phyloP scores from a whole-genome alignment of 1,140 invertebrate species.

The Paraescarpia echinospica region DNA sequence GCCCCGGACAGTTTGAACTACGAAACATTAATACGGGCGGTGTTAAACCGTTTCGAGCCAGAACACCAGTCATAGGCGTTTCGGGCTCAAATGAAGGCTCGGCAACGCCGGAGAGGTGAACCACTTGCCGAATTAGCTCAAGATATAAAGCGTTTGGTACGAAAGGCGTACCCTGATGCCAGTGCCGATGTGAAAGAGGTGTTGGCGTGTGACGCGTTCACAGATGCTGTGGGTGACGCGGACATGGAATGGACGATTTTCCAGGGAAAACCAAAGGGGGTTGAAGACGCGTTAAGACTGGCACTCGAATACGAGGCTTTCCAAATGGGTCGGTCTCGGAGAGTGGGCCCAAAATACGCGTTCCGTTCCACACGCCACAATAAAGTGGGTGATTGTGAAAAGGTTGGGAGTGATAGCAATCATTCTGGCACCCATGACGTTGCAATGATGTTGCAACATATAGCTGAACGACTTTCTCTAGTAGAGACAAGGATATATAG shows the following conservation, averaged over 20 bases:
- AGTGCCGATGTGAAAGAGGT: slow-evolving; percentile 19
- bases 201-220: slow-evolving; percentile 23
- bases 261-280: slow-evolving; percentile 25
- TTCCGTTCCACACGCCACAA: neutral
- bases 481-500: neutral
- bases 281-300: neutral
- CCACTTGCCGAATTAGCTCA: slow-evolving; percentile 29
- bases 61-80: no score
- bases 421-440: neutral
- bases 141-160: slow-evolving; percentile 24
- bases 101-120: slow-evolving; percentile 21
- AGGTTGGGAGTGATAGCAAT: neutral
- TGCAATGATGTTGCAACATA: neutral
- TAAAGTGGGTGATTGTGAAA: neutral
- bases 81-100: slow-evolving; percentile 13
- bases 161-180: slow-evolving; percentile 24
- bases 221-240: slow-evolving; percentile 25
- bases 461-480: neutral
- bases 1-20: no score
- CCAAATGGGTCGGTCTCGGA: neutral
- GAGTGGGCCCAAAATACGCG: neutral
- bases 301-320: neutral
- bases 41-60: no score
- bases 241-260: slow-evolving; percentile 29
- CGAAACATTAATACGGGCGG: no score